Evolutionary conservation across 2,113 vertebrate genomes (phyloP).

Genomic region (Terrapene triunguis): DNA sequence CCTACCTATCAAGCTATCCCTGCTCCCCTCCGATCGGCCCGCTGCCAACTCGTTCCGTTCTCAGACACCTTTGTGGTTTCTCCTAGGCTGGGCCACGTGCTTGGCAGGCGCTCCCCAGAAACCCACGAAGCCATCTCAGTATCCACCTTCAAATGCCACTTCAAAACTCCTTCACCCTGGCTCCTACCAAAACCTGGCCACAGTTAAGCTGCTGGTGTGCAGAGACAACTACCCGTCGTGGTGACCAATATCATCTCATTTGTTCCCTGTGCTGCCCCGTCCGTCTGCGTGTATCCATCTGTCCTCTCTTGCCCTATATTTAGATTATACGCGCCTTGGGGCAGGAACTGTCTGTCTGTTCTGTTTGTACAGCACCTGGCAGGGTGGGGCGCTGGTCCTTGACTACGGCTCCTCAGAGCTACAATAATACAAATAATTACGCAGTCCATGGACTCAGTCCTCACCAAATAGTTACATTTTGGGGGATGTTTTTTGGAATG

Average conservation of each 20-base stretch:
- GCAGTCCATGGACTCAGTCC: not conserved
- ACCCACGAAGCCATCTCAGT: not conserved
- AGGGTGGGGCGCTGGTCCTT: not conserved
- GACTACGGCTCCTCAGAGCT: not conserved
- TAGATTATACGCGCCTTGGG: not conserved
- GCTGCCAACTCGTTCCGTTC: not conserved
- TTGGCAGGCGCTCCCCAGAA: no score
- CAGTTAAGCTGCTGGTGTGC: not conserved
- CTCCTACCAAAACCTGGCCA: not conserved
- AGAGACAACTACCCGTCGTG: not conserved
- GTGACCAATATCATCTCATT: not conserved
- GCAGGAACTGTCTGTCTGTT: not conserved
- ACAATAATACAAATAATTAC: not conserved
- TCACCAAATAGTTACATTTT: not conserved
- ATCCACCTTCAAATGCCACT: not conserved
- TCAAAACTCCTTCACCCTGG: not conserved
- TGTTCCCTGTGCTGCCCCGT: not conserved
- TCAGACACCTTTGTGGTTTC: not conserved
- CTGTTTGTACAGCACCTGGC: not conserved
- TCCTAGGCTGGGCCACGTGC: no score
- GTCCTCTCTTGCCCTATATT: not conserved
- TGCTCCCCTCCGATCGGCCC: not conserved
- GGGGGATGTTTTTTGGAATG: accelerated
- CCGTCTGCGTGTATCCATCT: not conserved
- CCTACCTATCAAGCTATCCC: no score